Percentiles rank a stretch among this genome's conserved stretches.
Evolutionary conservation across 2,888 invertebrate species (phyloP).

Genomic region (Druceiella hillmani): DNA sequence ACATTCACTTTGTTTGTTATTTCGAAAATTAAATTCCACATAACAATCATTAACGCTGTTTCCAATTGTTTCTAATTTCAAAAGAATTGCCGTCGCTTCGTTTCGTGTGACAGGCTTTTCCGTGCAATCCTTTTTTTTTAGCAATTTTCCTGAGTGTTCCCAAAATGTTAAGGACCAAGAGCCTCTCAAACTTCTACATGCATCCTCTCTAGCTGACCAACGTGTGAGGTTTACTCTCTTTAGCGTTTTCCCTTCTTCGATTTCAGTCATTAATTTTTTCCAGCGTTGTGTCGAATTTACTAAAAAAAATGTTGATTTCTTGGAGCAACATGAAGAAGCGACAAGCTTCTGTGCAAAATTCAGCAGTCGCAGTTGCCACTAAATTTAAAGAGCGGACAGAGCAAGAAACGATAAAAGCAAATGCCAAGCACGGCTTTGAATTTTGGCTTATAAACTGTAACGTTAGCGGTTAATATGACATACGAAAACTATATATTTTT

Average conservation of each 20-base stretch:
- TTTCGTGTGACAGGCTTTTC: constrained; percentile 25
- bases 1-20: too few species aligned
- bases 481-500: too few species aligned
- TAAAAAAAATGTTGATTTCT: constrained; percentile 18
- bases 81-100: constrained; percentile 23
- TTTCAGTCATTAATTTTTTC: too few species aligned
- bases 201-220: constrained; percentile 28
- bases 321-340: constrained; percentile 20
- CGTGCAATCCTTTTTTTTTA: constrained; percentile 22
- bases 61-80: too few species aligned
- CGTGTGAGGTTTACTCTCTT: constrained; percentile 27
- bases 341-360: constrained; percentile 20
- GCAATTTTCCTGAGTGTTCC: constrained; percentile 7
- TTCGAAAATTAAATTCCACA: too few species aligned
- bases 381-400: constrained; percentile 20
- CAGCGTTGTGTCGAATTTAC: constrained; percentile 17
- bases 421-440: constrained; percentile 10
- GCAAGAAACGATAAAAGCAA: constrained; percentile 16
- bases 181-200: constrained; percentile 21
- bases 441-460: constrained; percentile 17
- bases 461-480: too few species aligned
- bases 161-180: constrained; percentile 22
- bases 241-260: too few species aligned
- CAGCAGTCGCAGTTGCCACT: constrained; percentile 18
- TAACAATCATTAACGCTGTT: constrained; percentile 22